Base-by-base conservation (phyloP, 2,797 vertebrate genomes). In the Hirundo rustica region DNA sequence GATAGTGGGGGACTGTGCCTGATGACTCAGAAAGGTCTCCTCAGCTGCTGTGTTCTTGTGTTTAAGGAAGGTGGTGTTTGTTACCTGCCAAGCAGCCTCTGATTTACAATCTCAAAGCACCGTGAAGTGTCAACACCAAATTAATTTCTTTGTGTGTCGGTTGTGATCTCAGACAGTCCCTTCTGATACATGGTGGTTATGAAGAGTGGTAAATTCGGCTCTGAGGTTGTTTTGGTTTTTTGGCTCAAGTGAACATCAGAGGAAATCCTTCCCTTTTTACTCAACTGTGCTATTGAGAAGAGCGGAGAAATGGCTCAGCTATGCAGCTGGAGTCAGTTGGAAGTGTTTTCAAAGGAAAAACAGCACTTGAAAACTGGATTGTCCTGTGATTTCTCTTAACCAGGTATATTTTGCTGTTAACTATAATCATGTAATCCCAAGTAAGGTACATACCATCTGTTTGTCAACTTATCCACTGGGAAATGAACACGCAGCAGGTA, bases 1-100 rank as follows among this genome's bases (percentile, higher is more conserved):
- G 93, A 82, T 95, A 73, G 93, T 92, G 90, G 85, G 92, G 83
- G 92, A 95, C 78, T 96, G 70, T 60, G 88, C 90, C 67, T 84
- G 92, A 82, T 95, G 90, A 94, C 92, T 95, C 93, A 95, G 85
- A 96, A 94, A 95, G 91, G 92, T 92, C 88, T 95, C 66, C 73
- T 94, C 9, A 1, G 92, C 82, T 88, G 85, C 88, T 93, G 73
- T 88, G 94, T 45, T 92, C 80, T 82, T 86, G 73, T 90, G 76
- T 94, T 92, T 95, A 86, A 92, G 85, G 83, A 91, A 90, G 85
- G 42, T 90, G 44, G 61, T 92, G 82, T 92, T 95, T 92, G 84
- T 94, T 86, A 89, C 95, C 89, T 94, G 93, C 85, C 89, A 95
- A 89, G 95, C 85, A 94, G 87, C 64, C 55, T 96, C 93, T 92